A percentile compares a stretch with the other conserved stretches of the same genome.
phyloP scores from a whole-genome alignment of 2,797 vertebrate genomes.

The Melanotaenia maccullochi region DNA sequence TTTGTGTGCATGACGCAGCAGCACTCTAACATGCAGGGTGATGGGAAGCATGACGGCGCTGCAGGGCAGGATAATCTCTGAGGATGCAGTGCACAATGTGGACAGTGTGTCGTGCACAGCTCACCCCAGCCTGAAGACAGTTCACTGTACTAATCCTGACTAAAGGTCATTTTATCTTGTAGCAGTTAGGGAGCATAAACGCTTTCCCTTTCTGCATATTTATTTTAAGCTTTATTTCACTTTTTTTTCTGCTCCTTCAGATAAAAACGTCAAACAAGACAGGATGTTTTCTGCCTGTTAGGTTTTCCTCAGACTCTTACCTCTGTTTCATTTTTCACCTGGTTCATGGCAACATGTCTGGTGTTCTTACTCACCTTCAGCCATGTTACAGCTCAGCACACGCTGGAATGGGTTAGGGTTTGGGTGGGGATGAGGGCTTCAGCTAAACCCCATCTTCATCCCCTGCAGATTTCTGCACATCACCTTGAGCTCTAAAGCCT shows the following conservation, averaged over 20 bases:
- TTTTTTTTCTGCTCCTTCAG: neutral
- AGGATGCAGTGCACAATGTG: conserved; percentile 52
- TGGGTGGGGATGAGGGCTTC: conserved; percentile 33
- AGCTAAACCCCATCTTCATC: conserved; percentile 62
- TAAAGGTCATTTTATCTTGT: conserved; percentile 68
- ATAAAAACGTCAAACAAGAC: neutral
- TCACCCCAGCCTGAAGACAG: conserved; percentile 60
- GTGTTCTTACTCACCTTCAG: conserved; percentile 58
- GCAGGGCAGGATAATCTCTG: conserved; percentile 47
- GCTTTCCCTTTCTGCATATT: neutral
- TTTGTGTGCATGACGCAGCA: conserved; percentile 29
- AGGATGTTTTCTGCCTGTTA: neutral
- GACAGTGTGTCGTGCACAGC: conserved; percentile 61
- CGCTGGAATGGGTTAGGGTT: conserved; percentile 59
- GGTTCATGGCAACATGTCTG: neutral
- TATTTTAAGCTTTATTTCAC: conserved; percentile 33
- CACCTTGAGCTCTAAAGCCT: conserved; percentile 73
- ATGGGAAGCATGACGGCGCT: conserved; percentile 23
- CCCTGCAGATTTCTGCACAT: conserved; percentile 66
- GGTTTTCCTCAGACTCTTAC: conserved; percentile 1
- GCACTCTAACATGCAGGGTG: conserved; percentile 28
- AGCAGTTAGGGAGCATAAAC: conserved; percentile 9
- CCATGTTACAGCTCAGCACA: conserved; percentile 53
- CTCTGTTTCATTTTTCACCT: conserved; percentile 24
- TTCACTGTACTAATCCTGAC: conserved; percentile 70